These are phyloP conservation scores for Actinernus sp. DNA, from an alignment of 92 coral and sea anemone genomes.

Conservation along the genomic window DNA sequence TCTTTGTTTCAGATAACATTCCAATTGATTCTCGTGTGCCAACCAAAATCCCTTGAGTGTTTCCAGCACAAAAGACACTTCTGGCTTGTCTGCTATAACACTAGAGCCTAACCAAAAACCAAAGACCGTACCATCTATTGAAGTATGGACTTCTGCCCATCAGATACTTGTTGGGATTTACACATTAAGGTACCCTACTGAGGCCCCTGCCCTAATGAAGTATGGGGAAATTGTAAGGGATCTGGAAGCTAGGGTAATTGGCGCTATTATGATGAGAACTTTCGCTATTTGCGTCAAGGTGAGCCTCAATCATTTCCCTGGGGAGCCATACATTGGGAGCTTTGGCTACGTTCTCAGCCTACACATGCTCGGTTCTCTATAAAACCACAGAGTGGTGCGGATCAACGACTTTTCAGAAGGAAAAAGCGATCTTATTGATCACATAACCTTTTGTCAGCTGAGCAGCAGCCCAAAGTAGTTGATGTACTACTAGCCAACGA, in stretches of 20 bases:
- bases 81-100: neutral
- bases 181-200: conserved; percentile 10
- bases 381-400: too few relatives aligned
- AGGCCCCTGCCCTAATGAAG: too few relatives aligned
- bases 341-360: conserved; percentile 49
- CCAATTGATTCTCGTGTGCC: conserved; percentile 17
- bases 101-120: conserved; percentile 19
- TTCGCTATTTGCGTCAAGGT: conserved; percentile 14
- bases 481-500: too few relatives aligned
- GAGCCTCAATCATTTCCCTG: conserved; percentile 2
- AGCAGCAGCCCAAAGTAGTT: too few relatives aligned
- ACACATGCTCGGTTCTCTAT: too few relatives aligned
- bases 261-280: conserved; percentile 37
- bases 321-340: conserved; percentile 34
- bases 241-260: conserved; percentile 24
- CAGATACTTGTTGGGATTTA: conserved; percentile 34
- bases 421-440: too few relatives aligned
- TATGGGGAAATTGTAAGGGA: conserved; percentile 14
- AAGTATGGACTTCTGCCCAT: conserved; percentile 9
- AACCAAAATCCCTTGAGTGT: neutral
- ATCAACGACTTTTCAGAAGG: too few relatives aligned
- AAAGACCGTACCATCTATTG: conserved; percentile 1
- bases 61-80: neutral
- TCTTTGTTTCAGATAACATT: conserved; percentile 32
- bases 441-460: too few relatives aligned